These are phyloP conservation scores for Leucophenga maculata DNA, from an alignment of 2,888 invertebrate genomes.

Conservation along the genomic window DNA sequence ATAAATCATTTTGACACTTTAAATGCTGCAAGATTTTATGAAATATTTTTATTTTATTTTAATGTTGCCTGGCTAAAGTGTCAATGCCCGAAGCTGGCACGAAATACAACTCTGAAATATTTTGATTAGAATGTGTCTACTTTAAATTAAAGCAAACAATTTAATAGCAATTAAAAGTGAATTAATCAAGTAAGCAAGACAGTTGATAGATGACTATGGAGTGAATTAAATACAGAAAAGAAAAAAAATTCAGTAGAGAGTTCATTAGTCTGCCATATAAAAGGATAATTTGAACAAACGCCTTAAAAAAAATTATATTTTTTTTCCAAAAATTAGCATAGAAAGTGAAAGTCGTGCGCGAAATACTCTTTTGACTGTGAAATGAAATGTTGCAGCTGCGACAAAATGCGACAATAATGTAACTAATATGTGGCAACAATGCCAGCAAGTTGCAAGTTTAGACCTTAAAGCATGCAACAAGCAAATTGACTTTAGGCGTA, in stretches of 20 bases:
- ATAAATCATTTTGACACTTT: conserved; percentile 22
- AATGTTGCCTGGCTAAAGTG: neutral
- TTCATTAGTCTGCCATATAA: neutral
- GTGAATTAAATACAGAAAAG: no score
- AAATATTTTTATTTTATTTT: conserved; percentile 2
- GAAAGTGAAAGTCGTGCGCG: conserved; percentile 20
- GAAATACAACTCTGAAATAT: neutral
- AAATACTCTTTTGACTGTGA: no score
- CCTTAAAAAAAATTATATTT: neutral
- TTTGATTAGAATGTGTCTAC: conserved; percentile 3
- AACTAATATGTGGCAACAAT: conserved; percentile 50
- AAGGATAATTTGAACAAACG: conserved; percentile 13
- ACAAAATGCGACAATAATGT: conserved; percentile 37
- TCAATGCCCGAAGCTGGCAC: neutral
- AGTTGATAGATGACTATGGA: neutral
- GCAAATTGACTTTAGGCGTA: neutral
- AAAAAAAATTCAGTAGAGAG: neutral
- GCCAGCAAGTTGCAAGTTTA: no score
- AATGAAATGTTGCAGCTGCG: conserved; percentile 51
- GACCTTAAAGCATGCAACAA: no score
- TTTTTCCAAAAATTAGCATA: conserved; percentile 18
- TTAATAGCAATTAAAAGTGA: conserved; percentile 16
- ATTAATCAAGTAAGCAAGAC: conserved; percentile 9
- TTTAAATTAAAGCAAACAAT: conserved; percentile 4
- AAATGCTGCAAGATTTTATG: neutral